Evolutionary conservation across 1,140 invertebrate species (phyloP), one percentile per base, ranked within the genome.

Genomic region (Aleiodes sp.): DNA sequence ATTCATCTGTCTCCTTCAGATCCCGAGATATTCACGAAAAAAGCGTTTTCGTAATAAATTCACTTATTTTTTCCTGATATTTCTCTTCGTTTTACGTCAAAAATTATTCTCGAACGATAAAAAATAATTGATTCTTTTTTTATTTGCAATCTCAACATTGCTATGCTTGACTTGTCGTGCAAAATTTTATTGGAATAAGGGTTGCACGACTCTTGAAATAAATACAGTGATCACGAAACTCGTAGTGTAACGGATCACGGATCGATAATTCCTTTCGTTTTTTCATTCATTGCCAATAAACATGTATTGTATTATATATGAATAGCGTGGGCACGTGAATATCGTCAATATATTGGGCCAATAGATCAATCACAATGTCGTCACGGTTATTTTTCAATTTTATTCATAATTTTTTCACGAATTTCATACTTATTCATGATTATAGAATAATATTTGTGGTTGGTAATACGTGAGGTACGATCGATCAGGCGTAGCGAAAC

Each of bases 401-500:
- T n/a, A n/a, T n/a, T n/a, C n/a, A n/a, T n/a, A n/a, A n/a, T n/a
- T n/a, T 65, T 65, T 60, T 61, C 9, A 21, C 35, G 19, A 29
- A 41, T 41, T 24, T 59, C 52, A n/a, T 26, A 8, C 12, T 2
- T 24, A 29, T 57, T n/a, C 52, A 43, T 68, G 33, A 41, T 52
- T 33, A 19, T 52, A 52, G 19, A 62, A 24, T 21, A 31, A 52
- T 24, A 52, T 52, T 52, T 52, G 7, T 52, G 46, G 26, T 8
- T 52, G 21, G 46, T 52, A 21, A 52, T 24, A 52, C 46, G 46
- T 52, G 21, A 10, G 41, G 1, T 52, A 52, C 12, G 56, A 33
- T 62, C 39, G 33, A 68, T 68, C 66, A 62, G 66, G 37, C 66
- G 59, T 26, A 62, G 61, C 57, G 66, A 68, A 68, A 68, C 46